A percentile compares a stretch with the other conserved stretches of the same genome.
phyloP scores from a whole-genome alignment of 2,797 vertebrate species.

The Monodelphis domestica region DNA sequence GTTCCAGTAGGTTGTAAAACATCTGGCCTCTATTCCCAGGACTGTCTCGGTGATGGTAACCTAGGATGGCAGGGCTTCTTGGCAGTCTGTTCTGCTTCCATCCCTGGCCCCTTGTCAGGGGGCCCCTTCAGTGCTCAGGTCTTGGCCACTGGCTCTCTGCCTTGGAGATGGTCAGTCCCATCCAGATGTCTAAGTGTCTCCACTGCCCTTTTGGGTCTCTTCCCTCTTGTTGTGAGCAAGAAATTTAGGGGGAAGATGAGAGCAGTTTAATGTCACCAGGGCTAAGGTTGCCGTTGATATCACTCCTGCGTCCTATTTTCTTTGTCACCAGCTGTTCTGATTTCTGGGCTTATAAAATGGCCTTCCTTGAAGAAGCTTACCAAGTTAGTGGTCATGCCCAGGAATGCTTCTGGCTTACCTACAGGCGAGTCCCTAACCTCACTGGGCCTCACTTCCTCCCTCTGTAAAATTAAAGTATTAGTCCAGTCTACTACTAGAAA shows the following conservation, averaged over 20 bases:
- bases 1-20: not conserved
- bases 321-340: not conserved
- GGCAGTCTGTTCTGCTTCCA: not conserved
- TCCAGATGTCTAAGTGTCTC: constrained; percentile 3
- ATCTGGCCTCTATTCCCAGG: constrained; percentile 11
- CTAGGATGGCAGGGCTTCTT: fast-evolving
- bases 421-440: not conserved
- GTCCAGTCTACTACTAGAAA: too few species aligned
- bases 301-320: not conserved
- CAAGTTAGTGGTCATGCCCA: not conserved
- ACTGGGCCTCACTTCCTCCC: not conserved
- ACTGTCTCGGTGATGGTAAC: constrained; percentile 1
- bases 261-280: fast-evolving
- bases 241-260: not conserved
- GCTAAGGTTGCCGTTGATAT: not conserved
- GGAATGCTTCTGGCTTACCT: not conserved
- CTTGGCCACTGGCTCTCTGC: not conserved
- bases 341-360: not conserved
- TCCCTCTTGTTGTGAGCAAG: not conserved
- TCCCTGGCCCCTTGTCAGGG: not conserved
- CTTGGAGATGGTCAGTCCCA: not conserved
- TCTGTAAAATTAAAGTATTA: not conserved
- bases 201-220: fast-evolving
- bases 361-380: not conserved
- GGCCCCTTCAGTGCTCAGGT: not conserved